Conservation (phyloP, 2,113 vertebrate genomes). For the Mystacornis crossleyi region DNA sequence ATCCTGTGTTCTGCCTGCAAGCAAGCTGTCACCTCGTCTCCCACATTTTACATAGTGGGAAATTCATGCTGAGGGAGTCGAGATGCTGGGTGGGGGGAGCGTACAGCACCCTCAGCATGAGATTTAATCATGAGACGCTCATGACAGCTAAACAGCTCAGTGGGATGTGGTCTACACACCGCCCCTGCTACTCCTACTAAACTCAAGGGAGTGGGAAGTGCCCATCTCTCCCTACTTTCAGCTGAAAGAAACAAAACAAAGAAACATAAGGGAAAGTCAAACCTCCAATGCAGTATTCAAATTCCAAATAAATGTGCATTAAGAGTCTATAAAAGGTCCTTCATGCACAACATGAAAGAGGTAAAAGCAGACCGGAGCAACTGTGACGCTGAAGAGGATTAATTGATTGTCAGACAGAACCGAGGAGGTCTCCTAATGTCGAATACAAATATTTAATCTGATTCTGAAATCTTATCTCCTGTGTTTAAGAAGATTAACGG, state of each 20-base stretch:
- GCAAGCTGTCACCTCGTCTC: slow-evolving; percentile 10
- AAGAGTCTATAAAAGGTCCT: neutral
- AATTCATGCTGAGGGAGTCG: neutral
- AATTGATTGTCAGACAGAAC: slow-evolving; percentile 27
- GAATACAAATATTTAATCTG: slow-evolving; percentile 54
- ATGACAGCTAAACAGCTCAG: neutral
- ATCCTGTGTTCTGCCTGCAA: neutral
- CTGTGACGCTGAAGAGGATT: neutral
- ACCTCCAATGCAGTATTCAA: neutral
- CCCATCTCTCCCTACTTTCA: neutral
- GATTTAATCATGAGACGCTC: neutral
- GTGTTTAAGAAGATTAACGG: slow-evolving; percentile 40
- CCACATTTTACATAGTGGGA: neutral
- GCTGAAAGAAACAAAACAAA: neutral
- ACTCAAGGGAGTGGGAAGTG: neutral
- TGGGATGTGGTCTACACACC: neutral
- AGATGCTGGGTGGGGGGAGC: neutral
- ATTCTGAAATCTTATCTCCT: slow-evolving; percentile 57
- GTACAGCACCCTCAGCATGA: neutral
- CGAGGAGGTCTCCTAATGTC: neutral
- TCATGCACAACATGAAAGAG: neutral
- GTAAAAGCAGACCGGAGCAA: neutral
- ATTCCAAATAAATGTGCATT: neutral
- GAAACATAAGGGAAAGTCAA: neutral
- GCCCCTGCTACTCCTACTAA: neutral